Evolutionary conservation across 2,797 vertebrate species (phyloP), one percentile per base, ranked within the genome.

Genomic region (Xenopus petersii): DNA sequence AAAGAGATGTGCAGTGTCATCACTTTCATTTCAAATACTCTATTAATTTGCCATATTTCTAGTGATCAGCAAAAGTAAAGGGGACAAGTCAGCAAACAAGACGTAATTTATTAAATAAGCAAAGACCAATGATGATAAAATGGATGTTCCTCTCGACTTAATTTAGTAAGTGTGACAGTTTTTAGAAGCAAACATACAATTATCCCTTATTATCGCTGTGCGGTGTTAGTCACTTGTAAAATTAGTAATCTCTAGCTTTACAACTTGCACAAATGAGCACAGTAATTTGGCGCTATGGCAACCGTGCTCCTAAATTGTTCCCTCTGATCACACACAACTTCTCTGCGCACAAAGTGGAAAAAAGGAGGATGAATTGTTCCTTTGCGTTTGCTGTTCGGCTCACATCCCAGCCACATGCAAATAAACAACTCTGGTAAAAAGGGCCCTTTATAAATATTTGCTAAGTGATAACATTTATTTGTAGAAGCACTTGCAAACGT

Each of bases 141-240:
- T 21, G 66, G 62, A 69, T 51, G 24, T 24, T 70, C 63, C 63
- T 66, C 70, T 61, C 70, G 66, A 59, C 66, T 79, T 74, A 70
- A 74, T 79, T 74, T 79, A 79, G 77, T 70, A 79, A 79, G 71
- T 79, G 77, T 73, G 76, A 70, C 76, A 79, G 66, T 79, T 79
- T 79, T 74, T 79, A 70, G 77, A 70, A 74, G 66, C 76, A 74
- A 73, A 70, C 74, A 71, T 79, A 74, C 77, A 79, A 79, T 79
- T 74, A 79, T 70, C 71, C 71, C 61, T 67, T 47, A 79, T 79
- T 74, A 79, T 73, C 76, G 67, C 76, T 70, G 60, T 55, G 66
- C 67, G 47, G 71, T 55, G 62, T 74, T 79, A 74, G 77, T 79
- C 77, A 79, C 71, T 79, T 79, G 71, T 74, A 79, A 79, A 79